phyloP scores from a whole-genome alignment of 2,888 invertebrate genomes.

The Noctua fimbriata region DNA sequence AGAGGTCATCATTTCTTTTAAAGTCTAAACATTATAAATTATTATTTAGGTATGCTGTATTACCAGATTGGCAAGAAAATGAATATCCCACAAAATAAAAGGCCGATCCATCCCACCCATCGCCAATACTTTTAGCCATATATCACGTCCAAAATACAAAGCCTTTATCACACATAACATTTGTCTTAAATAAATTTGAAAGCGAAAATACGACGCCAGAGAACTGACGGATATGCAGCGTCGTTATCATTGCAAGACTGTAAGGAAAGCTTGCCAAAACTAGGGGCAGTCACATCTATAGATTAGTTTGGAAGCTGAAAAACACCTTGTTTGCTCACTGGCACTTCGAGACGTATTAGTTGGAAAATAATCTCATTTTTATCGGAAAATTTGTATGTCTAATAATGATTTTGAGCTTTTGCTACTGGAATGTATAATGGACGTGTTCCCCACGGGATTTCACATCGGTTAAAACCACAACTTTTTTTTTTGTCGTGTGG shows the following conservation, averaged over 20 bases:
- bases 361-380: conserved; percentile 32
- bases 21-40: not conserved
- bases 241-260: conserved; percentile 57
- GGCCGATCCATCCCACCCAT: not conserved
- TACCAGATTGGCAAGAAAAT: not conserved
- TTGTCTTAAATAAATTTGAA: conserved; percentile 59
- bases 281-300: conserved; percentile 34
- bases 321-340: conserved; percentile 55
- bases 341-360: conserved; percentile 18
- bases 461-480: not conserved
- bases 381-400: not conserved
- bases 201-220: conserved; percentile 54
- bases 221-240: conserved; percentile 63
- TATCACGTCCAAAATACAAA: conserved; percentile 45
- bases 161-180: conserved; percentile 56
- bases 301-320: conserved; percentile 48
- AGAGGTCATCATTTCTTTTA: not conserved
- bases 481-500: too few relatives aligned
- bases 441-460: not conserved
- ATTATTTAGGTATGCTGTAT: not conserved
- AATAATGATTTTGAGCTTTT: not conserved
- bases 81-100: not conserved
- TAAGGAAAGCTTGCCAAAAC: conserved; percentile 58
- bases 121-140: not conserved
- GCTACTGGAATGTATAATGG: not conserved